phyloP scores from a whole-genome alignment of 1,140 invertebrate genomes.

The Leptonema lineaticorne region DNA sequence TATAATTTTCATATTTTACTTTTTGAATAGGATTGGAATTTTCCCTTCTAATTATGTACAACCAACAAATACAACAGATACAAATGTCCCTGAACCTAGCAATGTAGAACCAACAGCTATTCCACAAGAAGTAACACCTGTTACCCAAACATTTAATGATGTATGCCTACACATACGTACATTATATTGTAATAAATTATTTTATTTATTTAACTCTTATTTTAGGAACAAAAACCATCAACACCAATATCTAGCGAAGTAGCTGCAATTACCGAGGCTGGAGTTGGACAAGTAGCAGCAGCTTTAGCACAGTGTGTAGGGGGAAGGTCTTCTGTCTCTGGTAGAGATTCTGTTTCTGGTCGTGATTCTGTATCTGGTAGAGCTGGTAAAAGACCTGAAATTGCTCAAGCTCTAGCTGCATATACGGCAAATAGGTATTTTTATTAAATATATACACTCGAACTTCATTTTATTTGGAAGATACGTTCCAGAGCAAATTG shows the following conservation, averaged over 20 bases:
- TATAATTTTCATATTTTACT: background rate
- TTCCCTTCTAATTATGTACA: conserved; percentile 95
- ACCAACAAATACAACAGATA: conserved; percentile 46
- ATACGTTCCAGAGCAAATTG: background rate
- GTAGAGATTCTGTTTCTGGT: conserved; percentile 47
- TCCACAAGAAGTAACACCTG: background rate
- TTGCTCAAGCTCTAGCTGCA: conserved; percentile 52
- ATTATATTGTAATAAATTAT: background rate
- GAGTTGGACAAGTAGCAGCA: conserved; percentile 29
- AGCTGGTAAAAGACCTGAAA: conserved; percentile 46
- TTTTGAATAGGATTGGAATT: conserved; percentile 75
- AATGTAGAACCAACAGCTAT: background rate
- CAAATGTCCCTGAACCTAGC: background rate
- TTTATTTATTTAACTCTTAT: background rate
- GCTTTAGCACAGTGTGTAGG: conserved; percentile 30
- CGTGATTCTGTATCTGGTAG: conserved; percentile 48
- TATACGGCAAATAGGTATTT: conserved; percentile 53
- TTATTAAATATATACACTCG: no score
- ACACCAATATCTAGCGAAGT: conserved; percentile 52
- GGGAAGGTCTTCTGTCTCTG: conserved; percentile 41
- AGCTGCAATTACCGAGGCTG: conserved; percentile 48
- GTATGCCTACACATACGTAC: background rate
- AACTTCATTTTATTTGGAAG: background rate
- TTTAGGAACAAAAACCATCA: conserved; percentile 51
- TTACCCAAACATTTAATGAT: conserved; percentile 11